Evolutionary conservation across 1,140 invertebrate genomes (phyloP).

Genomic region (Teleopsis dalmanni): DNA sequence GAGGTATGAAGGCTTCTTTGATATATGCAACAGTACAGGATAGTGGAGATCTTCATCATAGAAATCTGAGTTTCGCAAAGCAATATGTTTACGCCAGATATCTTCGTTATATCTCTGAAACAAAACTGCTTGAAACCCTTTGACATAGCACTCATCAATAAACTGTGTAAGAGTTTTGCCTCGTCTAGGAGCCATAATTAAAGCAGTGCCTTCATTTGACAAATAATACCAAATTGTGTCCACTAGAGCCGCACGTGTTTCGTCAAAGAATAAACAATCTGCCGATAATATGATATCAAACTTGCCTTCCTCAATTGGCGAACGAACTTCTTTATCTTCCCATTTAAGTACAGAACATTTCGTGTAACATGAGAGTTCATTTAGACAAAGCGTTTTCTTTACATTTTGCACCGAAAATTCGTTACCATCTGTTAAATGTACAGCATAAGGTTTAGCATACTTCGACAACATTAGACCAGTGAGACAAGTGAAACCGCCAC

Average conservation of each 20-base stretch:
- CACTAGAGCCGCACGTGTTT: slow-evolving; percentile 62
- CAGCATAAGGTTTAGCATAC: slow-evolving; percentile 51
- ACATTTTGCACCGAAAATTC: slow-evolving; percentile 69
- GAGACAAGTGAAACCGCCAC: slow-evolving; percentile 79
- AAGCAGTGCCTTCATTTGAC: slow-evolving; percentile 55
- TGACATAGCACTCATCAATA: slow-evolving; percentile 50
- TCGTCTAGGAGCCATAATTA: slow-evolving; percentile 70
- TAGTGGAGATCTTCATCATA: slow-evolving; percentile 64
- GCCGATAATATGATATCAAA: slow-evolving; percentile 70
- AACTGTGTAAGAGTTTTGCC: slow-evolving; percentile 66
- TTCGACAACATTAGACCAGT: slow-evolving; percentile 69
- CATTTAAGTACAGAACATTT: slow-evolving; percentile 49
- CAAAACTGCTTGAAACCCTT: slow-evolving; percentile 53
- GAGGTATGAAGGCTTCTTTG: slow-evolving; percentile 36
- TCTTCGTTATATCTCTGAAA: slow-evolving; percentile 54
- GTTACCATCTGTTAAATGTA: slow-evolving; percentile 74
- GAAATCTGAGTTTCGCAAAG: slow-evolving; percentile 51
- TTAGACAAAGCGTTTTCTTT: slow-evolving; percentile 54
- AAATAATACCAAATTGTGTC: slow-evolving; percentile 61
- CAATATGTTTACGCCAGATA: slow-evolving; percentile 60
- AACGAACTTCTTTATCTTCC: slow-evolving; percentile 32
- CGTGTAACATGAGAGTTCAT: slow-evolving; percentile 48
- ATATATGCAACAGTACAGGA: slow-evolving; percentile 55
- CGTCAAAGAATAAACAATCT: slow-evolving; percentile 80
- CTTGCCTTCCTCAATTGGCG: slow-evolving; percentile 23